phyloP scores from a whole-genome alignment of 1,140 invertebrate species.

The Bombyx mandarina region DNA sequence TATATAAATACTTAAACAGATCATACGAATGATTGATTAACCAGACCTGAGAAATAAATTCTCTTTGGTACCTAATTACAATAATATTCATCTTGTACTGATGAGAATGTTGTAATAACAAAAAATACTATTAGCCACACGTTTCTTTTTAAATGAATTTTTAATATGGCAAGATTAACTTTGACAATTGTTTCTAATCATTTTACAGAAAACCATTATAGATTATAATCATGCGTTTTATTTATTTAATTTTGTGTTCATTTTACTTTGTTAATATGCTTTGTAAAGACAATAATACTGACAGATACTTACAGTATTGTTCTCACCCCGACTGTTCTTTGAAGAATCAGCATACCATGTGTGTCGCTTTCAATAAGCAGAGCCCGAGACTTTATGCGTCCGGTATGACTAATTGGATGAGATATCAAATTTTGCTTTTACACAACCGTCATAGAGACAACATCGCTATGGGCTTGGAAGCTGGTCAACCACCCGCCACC shows the following conservation, averaged over 20 bases:
- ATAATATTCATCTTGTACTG: too few relatives aligned
- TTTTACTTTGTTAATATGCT: constrained; percentile 20
- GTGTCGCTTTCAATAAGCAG: constrained; percentile 34
- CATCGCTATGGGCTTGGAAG: constrained; percentile 55
- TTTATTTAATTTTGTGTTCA: constrained; percentile 27
- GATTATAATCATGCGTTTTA: constrained; percentile 22
- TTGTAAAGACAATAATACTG: constrained; percentile 14
- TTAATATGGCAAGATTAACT: too few relatives aligned
- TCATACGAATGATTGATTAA: too few relatives aligned
- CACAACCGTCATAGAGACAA: constrained; percentile 60
- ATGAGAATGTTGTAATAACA: too few relatives aligned
- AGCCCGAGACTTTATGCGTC: constrained; percentile 48
- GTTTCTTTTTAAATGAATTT: too few relatives aligned
- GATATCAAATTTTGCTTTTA: constrained; percentile 47
- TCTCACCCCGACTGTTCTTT: constrained; percentile 53
- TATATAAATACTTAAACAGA: too few relatives aligned
- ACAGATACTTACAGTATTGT: constrained; percentile 31
- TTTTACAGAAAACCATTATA: too few relatives aligned
- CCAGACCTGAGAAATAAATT: too few relatives aligned
- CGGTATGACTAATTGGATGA: constrained; percentile 60
- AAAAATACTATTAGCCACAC: too few relatives aligned
- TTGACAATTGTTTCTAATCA: too few relatives aligned
- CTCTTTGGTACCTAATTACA: too few relatives aligned
- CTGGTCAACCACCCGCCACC: constrained; percentile 51
- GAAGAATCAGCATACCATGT: constrained; percentile 54